A percentile compares a stretch with the other conserved stretches of the same genome.
Evolutionary conservation across 2,888 invertebrate genomes (phyloP).

Genomic region (Apamea sordens): DNA sequence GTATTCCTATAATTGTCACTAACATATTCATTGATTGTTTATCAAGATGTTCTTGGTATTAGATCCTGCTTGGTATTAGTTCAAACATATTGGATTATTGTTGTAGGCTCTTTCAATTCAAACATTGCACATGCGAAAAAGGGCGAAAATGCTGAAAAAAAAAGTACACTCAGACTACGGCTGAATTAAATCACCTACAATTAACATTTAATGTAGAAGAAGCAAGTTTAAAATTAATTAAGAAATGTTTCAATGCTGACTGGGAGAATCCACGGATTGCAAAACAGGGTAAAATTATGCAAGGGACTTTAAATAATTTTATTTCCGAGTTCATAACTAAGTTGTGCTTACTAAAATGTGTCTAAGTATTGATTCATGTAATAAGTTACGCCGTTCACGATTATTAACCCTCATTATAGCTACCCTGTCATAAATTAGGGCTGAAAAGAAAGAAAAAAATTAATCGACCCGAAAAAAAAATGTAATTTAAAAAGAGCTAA

Average conservation of each 20-base stretch:
- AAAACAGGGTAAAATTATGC: constrained; percentile 5
- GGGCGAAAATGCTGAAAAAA: neutral
- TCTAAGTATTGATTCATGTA: constrained; percentile 31
- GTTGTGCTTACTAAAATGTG: constrained; percentile 11
- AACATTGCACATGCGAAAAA: neutral
- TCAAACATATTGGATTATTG: neutral
- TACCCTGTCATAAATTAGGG: constrained; percentile 55
- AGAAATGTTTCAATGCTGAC: neutral
- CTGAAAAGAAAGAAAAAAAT: constrained; percentile 46
- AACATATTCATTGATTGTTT: neutral
- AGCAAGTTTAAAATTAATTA: constrained; percentile 1
- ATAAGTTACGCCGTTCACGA: constrained; percentile 40
- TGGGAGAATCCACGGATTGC: neutral
- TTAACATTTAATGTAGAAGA: neutral
- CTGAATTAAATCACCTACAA: neutral
- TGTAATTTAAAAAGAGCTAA: constrained; percentile 66
- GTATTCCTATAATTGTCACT: no score
- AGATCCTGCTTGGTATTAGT: neutral
- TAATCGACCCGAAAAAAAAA: constrained; percentile 61
- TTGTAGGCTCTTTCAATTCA: neutral
- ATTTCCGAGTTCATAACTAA: constrained; percentile 4
- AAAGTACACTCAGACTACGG: neutral
- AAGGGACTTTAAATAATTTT: neutral
- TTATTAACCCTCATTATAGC: constrained; percentile 61
- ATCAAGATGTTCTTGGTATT: neutral